Percentiles rank a stretch among this genome's conserved stretches.
Evolutionary conservation across 1,140 invertebrate species (phyloP).

Genomic region (Portunus trituberculatus): DNA sequence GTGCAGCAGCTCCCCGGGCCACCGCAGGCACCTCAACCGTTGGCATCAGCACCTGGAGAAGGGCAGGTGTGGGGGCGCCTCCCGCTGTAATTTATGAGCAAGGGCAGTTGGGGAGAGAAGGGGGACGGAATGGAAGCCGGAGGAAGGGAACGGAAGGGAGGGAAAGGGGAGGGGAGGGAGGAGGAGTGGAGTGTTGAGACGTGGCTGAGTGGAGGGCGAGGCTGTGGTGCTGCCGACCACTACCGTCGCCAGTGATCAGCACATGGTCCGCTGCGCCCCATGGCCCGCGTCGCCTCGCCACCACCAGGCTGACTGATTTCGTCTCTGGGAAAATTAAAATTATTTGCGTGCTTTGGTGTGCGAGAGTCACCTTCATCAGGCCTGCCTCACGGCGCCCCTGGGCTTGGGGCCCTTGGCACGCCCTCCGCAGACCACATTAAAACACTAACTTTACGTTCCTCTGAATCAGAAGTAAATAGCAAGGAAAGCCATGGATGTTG

Average conservation of each 20-base stretch:
- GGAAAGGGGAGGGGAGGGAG: not conserved
- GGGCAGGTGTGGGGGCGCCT: constrained; percentile 29
- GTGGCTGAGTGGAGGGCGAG: constrained; percentile 7
- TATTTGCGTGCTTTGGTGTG: not conserved
- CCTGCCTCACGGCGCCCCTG: not conserved
- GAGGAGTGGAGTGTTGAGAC: not conserved
- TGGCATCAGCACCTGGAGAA: constrained; percentile 42
- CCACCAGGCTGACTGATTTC: not conserved
- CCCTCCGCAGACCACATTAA: constrained; percentile 37
- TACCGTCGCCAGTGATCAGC: not conserved
- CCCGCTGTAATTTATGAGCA: constrained; percentile 26
- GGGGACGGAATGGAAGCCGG: constrained; percentile 33
- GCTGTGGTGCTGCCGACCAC: not conserved
- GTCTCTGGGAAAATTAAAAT: not conserved
- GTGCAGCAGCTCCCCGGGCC: not conserved
- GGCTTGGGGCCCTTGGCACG: not conserved
- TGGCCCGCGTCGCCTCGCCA: not conserved
- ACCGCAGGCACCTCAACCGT: constrained; percentile 17
- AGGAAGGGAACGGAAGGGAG: not conserved
- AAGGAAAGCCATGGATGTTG: constrained; percentile 1
- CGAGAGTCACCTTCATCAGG: not conserved
- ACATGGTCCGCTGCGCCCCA: not conserved
- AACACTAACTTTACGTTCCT: not conserved
- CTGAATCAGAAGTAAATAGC: constrained; percentile 40
- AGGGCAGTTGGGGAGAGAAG: not conserved